Conservation (phyloP, 1,140 invertebrate species). For the Pseudachorutes palmiensis region DNA sequence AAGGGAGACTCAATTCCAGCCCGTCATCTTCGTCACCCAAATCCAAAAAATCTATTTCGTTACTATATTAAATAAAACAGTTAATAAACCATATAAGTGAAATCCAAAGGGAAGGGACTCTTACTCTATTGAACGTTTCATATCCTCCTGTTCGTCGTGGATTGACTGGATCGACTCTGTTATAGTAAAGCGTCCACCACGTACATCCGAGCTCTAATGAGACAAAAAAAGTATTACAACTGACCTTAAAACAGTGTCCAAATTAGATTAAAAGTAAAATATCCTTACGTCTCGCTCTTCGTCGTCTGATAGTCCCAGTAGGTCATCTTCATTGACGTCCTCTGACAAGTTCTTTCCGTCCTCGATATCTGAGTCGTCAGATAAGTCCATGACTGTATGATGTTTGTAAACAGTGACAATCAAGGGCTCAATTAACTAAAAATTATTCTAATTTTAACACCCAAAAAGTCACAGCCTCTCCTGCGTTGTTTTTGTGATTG, state of each 20-base stretch:
- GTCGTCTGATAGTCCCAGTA: background rate
- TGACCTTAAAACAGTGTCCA: background rate
- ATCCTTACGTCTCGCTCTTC: background rate
- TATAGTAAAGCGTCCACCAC: background rate
- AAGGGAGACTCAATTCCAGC: background rate
- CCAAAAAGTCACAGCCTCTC: too few relatives aligned
- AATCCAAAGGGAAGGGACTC: background rate
- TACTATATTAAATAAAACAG: background rate
- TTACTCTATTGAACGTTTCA: background rate
- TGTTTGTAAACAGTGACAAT: too few relatives aligned
- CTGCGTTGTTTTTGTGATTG: too few relatives aligned
- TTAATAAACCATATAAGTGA: background rate
- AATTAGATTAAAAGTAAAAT: background rate
- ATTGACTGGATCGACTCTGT: too few relatives aligned
- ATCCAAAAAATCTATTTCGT: conserved; percentile 3
- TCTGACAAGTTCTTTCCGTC: background rate
- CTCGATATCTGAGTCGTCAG: conserved; percentile 3
- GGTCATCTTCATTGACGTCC: background rate
- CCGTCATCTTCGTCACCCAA: conserved; percentile 6
- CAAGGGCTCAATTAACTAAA: too few relatives aligned
- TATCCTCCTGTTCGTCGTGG: background rate
- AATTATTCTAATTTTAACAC: too few relatives aligned
- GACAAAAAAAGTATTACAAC: background rate
- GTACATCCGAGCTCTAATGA: background rate
- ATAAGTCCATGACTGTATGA: conserved; percentile 13